These are phyloP conservation scores for Anarhynchus alexandrinus DNA, from an alignment of 2,113 vertebrate species.

Conservation along the genomic window DNA sequence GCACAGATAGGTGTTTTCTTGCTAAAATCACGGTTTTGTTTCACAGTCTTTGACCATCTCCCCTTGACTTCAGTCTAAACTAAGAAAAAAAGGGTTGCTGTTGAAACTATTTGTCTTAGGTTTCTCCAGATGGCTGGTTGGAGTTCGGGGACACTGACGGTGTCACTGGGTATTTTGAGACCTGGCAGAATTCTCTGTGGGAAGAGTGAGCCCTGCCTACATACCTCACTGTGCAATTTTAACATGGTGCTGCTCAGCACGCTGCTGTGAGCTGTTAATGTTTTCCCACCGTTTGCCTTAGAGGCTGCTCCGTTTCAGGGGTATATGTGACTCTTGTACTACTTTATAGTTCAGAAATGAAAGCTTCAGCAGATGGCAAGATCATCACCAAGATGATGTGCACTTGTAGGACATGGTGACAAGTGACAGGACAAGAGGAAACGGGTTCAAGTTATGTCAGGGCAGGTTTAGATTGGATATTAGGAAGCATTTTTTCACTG, in stretches of 20 bases:
- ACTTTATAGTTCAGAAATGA: not conserved
- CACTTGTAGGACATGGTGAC: not conserved
- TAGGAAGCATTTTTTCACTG: no score
- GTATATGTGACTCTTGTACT: not conserved
- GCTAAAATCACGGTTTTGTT: not conserved
- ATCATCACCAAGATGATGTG: not conserved
- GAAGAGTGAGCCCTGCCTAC: not conserved
- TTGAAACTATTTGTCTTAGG: not conserved
- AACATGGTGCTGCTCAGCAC: not conserved
- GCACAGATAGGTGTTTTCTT: not conserved
- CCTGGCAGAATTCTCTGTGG: not conserved
- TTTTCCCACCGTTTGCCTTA: not conserved
- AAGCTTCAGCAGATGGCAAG: conserved; percentile 8
- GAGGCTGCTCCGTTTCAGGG: not conserved
- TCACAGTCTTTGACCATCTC: not conserved
- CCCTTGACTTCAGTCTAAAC: not conserved
- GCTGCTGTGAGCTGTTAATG: not conserved
- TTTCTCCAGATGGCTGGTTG: not conserved
- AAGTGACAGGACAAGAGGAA: no score
- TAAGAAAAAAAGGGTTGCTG: not conserved
- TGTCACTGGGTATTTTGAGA: not conserved
- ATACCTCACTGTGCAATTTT: not conserved
- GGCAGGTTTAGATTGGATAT: no score
- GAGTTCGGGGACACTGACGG: not conserved
- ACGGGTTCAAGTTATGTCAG: no score